These are phyloP conservation scores for Ceryle rudis DNA, from an alignment of 2,797 vertebrate species.

Conservation along the genomic window DNA sequence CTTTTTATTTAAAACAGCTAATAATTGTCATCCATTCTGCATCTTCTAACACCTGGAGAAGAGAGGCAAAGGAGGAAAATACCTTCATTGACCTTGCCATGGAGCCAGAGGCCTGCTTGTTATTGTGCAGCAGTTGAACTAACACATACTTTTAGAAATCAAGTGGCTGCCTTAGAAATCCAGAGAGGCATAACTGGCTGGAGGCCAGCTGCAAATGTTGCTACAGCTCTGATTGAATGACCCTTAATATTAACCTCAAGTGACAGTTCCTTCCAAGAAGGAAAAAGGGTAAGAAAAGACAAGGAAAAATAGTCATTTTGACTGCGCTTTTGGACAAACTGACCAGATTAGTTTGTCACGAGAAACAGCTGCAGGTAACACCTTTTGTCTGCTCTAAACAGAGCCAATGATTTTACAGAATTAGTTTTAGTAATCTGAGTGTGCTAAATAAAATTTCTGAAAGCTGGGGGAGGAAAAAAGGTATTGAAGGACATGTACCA, in stretches of 20 bases:
- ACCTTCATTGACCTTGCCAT: background rate
- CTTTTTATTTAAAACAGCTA: background rate
- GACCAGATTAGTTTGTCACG: background rate
- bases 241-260: conserved; percentile 34
- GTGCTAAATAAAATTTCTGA: background rate
- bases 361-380: background rate
- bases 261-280: conserved; percentile 33
- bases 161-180: conserved; percentile 36
- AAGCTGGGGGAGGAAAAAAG: background rate
- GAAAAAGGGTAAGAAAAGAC: background rate
- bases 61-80: background rate
- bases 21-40: background rate
- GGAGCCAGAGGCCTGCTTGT: background rate
- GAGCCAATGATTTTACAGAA: background rate
- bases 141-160: background rate
- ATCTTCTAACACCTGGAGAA: background rate
- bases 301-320: background rate
- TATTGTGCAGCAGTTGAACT: background rate
- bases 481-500: rapidly evolving
- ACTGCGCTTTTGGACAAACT: conserved; percentile 16
- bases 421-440: background rate
- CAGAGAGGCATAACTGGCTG: conserved; percentile 27
- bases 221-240: conserved; percentile 7
- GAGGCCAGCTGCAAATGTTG: conserved; percentile 15
- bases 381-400: background rate